Evolutionary conservation across 2,797 vertebrate species (phyloP).

Genomic region (Clamator glandarius): DNA sequence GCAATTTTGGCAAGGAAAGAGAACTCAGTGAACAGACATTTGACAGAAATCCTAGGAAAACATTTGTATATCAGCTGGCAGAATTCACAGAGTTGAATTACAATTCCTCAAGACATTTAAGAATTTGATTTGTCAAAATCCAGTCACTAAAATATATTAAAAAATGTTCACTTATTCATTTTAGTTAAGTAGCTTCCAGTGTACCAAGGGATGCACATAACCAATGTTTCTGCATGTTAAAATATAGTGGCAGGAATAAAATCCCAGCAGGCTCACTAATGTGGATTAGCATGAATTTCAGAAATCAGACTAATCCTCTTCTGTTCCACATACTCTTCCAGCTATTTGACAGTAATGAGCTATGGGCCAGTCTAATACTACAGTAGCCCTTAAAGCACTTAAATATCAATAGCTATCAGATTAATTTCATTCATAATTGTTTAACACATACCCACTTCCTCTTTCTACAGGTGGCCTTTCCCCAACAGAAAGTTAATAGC

Average conservation of each 20-base stretch:
- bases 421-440: neutral
- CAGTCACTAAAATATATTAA: neutral
- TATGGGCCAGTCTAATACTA: neutral
- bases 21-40: neutral
- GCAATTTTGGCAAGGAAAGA: neutral
- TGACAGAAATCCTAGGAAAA: neutral
- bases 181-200: neutral
- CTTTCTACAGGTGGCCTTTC: neutral
- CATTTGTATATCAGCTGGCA: neutral
- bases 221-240: neutral
- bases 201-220: neutral
- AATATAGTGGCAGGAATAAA: neutral
- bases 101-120: neutral
- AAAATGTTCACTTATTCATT: neutral
- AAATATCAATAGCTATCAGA: neutral
- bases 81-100: neutral
- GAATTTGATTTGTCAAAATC: neutral
- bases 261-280: neutral
- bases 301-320: neutral
- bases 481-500: neutral
- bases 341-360: neutral
- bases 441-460: neutral
- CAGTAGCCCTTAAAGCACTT: neutral
- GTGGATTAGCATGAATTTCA: neutral
- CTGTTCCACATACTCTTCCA: neutral